A percentile compares a stretch with the other conserved stretches of the same genome.
phyloP scores from a whole-genome alignment of 2,113 vertebrate genomes.

The Corynorhinus townsendii region DNA sequence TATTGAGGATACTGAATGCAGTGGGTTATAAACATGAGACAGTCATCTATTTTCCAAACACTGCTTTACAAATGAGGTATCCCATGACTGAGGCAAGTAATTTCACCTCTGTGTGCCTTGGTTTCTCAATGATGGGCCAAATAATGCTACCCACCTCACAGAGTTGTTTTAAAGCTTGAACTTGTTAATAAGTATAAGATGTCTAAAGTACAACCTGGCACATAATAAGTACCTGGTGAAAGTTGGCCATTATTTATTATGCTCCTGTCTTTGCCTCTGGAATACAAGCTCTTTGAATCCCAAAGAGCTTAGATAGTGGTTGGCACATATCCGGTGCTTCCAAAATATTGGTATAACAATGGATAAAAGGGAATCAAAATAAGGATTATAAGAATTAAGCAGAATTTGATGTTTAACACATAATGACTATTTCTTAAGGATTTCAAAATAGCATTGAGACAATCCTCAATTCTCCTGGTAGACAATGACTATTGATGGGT shows the following conservation, averaged over 20 bases:
- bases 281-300: neutral
- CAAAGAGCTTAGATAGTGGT: neutral
- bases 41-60: neutral
- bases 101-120: neutral
- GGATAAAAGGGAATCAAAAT: neutral
- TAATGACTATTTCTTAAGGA: neutral
- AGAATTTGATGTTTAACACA: conserved; percentile 6
- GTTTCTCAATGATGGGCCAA: neutral
- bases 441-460: conserved; percentile 11
- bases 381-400: conserved; percentile 1
- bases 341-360: neutral
- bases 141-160: neutral
- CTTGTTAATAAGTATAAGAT: neutral
- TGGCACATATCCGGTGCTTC: neutral
- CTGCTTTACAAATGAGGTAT: neutral
- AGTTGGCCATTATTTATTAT: neutral
- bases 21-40: neutral
- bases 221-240: conserved; percentile 11
- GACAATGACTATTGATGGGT: neutral
- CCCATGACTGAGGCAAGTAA: neutral
- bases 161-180: neutral
- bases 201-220: neutral
- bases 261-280: neutral
- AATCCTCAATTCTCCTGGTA: conserved; percentile 9
- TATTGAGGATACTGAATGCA: neutral